Base-by-base conservation (phyloP, 2,113 vertebrate genomes). In the Coryphaenoides rupestris region DNA sequence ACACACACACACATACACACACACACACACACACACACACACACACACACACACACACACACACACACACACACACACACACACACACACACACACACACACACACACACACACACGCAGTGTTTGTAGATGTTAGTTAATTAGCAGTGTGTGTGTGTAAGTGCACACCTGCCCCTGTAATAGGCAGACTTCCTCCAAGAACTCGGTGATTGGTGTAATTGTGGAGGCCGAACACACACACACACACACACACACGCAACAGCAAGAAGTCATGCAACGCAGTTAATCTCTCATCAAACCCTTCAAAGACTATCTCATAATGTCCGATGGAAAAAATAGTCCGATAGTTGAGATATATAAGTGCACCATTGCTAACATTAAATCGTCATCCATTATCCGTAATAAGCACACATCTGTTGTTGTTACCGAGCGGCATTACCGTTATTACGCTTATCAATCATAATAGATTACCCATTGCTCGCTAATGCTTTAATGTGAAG, bases 151-250 rank as follows among this genome's bases (percentile, higher is more conserved):
- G 60, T 21, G 74, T 74, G 74, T 79, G 77, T 74, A 69, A 77
- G 72, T 71, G 22, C 78, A 55, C 83, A 85, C 79, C 74, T 87
- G 76, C 65, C 63, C 67, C 70, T 78, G 76, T 75, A 72, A 56
- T 23, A 78, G 58, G 62, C 33, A 68, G 71, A 56, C 78, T 75
- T 50, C n/a, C 73, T 78, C 66, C 73, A 55, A 78, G 73, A 62
- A 49, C 55, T 13, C 47, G 17, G 16, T 50, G 17, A 40, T 40
- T 50, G 75, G 65, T 58, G 64, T 77, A 74, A 80, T 77, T 79
- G 65, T 55, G 66, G 65, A 55, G 65, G 60, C 68, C 55, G 62
- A 74, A 47, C 33, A 40, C 33, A 40, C 33, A 12, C 33, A n/a
- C n/a, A n/a, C n/a, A n/a, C n/a, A n/a, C n/a, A n/a, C n/a, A 4